Conservation (phyloP, 2,797 vertebrate genomes). For the Poeciliopsis infans region DNA sequence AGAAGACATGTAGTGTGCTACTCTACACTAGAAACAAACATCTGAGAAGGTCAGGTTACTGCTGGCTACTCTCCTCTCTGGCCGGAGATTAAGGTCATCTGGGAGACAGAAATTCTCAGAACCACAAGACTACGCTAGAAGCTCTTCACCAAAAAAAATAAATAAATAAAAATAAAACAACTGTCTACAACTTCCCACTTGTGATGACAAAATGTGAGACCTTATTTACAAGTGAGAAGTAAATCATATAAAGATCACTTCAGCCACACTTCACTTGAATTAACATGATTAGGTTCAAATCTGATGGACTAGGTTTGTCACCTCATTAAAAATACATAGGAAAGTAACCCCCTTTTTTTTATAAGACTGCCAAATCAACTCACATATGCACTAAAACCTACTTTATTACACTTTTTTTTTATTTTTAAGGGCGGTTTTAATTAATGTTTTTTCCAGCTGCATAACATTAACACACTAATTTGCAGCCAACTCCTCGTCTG, state of each 20-base stretch:
- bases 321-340: background rate
- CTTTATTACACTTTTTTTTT: background rate
- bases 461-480: slow-evolving; percentile 13
- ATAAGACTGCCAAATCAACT: background rate
- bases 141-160: slow-evolving; percentile 21
- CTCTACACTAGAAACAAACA: slow-evolving; percentile 52
- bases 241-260: background rate
- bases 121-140: slow-evolving; percentile 26
- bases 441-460: slow-evolving; percentile 10
- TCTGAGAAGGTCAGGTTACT: slow-evolving; percentile 63
- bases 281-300: background rate
- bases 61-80: slow-evolving; percentile 48
- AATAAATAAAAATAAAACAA: slow-evolving; percentile 4
- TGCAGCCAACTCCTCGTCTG: slow-evolving; percentile 19
- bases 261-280: slow-evolving; percentile 4
- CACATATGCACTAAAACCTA: background rate
- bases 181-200: background rate
- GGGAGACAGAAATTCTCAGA: slow-evolving; percentile 48
- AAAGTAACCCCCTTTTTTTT: background rate
- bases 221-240: background rate
- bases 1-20: slow-evolving; percentile 31
- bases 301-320: background rate
- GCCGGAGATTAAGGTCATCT: slow-evolving; percentile 64
- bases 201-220: slow-evolving; percentile 5
- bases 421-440: slow-evolving; percentile 3